Evolutionary conservation across 2,113 vertebrate species (phyloP), one percentile per base, ranked within the genome.

Genomic region (Kryptolebias marmoratus): DNA sequence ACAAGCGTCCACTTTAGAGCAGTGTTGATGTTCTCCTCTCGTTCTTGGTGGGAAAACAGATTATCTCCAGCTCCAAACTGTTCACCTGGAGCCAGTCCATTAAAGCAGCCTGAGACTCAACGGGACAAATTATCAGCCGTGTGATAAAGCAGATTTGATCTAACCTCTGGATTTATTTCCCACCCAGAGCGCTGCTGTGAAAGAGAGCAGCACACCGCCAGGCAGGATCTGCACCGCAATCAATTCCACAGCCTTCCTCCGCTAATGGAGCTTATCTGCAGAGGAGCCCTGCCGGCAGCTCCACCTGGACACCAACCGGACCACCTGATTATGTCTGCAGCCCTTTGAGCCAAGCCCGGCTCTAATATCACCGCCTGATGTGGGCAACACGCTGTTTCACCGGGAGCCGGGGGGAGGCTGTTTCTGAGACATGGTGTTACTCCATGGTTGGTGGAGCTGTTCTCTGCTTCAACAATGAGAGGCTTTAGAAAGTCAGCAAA

Each of bases 301-400:
- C 71, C 47, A 79, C 79, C 64, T 73, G 61, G 74, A 82, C 86
- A 84, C 89, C 87, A 82, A 83, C 80, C 87, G 90, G 84, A 92
- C 87, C 86, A 49, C 75, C 52, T 78, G 78, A 89, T 92, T 89
- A 88, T 83, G 80, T 84, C 67, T 87, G 82, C 71, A 68, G 53
- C 69, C 64, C 72, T 78, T 64, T 16, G 65, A 71, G 67, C 79
- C 82, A 79, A 87, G 80, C 47, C 69, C 57, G 13, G 66, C 80
- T 86, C 84, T 66, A 81, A 76, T 85, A 81, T 87, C 75, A 82
- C 84, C 69, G 84, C 60, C 82, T 81, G 84, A 91, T 84, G 80
- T 65, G 76, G 64, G 81, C 83, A 84, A 87, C 77, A 73, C 79
- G 82, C 80, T 13, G 81, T 65, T 84, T 75, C 80, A 72, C 77